Conservation (phyloP, 1,140 invertebrate genomes). For the Bombus impatiens region DNA sequence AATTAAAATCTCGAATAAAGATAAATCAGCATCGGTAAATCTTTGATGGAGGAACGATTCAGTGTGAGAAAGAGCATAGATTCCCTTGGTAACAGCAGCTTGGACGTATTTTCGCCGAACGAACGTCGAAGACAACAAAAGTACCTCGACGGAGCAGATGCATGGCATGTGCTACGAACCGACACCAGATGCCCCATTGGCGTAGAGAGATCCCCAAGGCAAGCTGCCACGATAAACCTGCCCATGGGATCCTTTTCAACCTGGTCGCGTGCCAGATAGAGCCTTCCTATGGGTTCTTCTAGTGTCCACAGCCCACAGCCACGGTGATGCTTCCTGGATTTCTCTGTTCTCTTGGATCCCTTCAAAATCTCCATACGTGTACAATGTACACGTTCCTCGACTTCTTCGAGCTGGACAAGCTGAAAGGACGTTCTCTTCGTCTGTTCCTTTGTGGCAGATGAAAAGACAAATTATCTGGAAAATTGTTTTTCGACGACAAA, state of each 20-base stretch:
- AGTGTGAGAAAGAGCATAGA: slow-evolving; percentile 52
- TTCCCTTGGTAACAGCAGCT: slow-evolving; percentile 73
- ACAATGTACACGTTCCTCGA: background rate
- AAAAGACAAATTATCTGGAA: background rate
- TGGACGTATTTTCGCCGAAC: slow-evolving; percentile 68
- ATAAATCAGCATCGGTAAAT: slow-evolving; percentile 14
- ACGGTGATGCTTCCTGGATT: background rate
- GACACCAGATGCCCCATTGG: slow-evolving; percentile 81
- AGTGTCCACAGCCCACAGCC: background rate
- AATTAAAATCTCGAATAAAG: background rate
- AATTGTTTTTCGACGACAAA: background rate
- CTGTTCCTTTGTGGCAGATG: background rate
- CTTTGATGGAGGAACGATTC: no score
- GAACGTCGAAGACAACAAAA: slow-evolving; percentile 77
- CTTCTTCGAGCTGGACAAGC: background rate
- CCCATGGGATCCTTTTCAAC: slow-evolving; percentile 58
- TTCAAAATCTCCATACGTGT: background rate
- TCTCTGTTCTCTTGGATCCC: background rate
- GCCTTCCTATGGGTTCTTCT: slow-evolving; percentile 8
- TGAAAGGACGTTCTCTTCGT: background rate
- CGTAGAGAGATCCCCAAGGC: slow-evolving; percentile 71
- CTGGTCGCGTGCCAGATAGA: slow-evolving; percentile 68
- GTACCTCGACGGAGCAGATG: slow-evolving; percentile 78
- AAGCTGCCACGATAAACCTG: slow-evolving; percentile 57
- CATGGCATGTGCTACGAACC: slow-evolving; percentile 80